A percentile compares a stretch with the other conserved stretches of the same genome.
phyloP scores from a whole-genome alignment of 2,797 vertebrate species.

The Girardinus metallicus region DNA sequence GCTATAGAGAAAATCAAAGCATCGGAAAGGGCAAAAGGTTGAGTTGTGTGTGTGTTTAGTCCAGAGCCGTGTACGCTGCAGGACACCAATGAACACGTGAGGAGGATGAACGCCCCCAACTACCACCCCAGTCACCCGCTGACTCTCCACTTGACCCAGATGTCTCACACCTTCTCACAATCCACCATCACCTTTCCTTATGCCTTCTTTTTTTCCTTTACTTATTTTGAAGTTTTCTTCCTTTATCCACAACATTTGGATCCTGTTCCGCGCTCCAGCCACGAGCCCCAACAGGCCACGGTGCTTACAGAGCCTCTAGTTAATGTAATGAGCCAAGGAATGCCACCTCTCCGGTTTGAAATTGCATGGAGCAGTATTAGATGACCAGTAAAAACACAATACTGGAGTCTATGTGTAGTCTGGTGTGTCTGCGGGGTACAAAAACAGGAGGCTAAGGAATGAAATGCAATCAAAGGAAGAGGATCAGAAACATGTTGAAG shows the following conservation, averaged over 20 bases:
- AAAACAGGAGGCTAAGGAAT: not conserved
- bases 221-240: constrained; percentile 12
- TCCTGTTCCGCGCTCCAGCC: constrained; percentile 60
- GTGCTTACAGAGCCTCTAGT: constrained; percentile 57
- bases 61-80: constrained; percentile 63
- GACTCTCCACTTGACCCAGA: constrained; percentile 71
- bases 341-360: constrained; percentile 59
- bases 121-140: constrained; percentile 32
- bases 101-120: constrained; percentile 64
- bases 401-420: constrained; percentile 1
- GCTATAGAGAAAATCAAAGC: constrained; percentile 61
- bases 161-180: constrained; percentile 54
- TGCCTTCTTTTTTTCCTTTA: not conserved
- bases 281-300: constrained; percentile 60
- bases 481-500: not conserved
- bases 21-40: constrained; percentile 61
- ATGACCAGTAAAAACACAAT: constrained; percentile 53
- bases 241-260: constrained; percentile 41
- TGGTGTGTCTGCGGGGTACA: constrained; percentile 1
- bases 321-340: constrained; percentile 63
- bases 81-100: constrained; percentile 72
- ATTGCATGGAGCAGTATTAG: constrained; percentile 30
- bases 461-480: not conserved
- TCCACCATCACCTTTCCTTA: constrained; percentile 1
- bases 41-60: constrained; percentile 61